These are phyloP conservation scores for Nanorana parkeri DNA, from an alignment of 2,113 vertebrate species.

Conservation along the genomic window DNA sequence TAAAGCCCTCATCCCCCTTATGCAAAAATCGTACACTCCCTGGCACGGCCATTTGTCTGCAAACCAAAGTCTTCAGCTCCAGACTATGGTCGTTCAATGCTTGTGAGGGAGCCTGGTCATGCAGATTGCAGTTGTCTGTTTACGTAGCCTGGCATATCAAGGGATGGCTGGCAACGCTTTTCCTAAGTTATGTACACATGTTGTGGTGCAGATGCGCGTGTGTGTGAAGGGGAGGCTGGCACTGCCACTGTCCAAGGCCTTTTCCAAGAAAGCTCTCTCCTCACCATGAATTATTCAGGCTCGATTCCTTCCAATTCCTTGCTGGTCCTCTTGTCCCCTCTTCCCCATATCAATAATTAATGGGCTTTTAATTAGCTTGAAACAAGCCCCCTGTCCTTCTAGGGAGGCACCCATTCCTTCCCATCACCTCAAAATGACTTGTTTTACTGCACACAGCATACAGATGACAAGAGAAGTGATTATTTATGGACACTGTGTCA, in stretches of 20 bases:
- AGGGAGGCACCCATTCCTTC: slow-evolving; percentile 36
- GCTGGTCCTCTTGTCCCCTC: slow-evolving; percentile 50
- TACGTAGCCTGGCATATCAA: slow-evolving; percentile 18
- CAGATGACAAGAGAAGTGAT: background rate
- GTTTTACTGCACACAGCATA: background rate
- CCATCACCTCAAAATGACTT: slow-evolving; percentile 30
- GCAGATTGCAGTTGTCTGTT: slow-evolving; percentile 18
- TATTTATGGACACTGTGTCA: background rate
- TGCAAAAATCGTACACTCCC: slow-evolving; percentile 42
- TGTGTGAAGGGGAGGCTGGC: slow-evolving; percentile 41
- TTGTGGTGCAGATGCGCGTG: slow-evolving; percentile 32
- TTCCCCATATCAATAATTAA: slow-evolving; percentile 54
- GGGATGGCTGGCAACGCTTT: background rate
- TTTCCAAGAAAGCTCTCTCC: slow-evolving; percentile 57
- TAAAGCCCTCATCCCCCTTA: slow-evolving; percentile 35
- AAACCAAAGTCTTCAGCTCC: slow-evolving; percentile 7
- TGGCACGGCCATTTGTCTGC: slow-evolving; percentile 48
- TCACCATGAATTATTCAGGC: slow-evolving; percentile 53
- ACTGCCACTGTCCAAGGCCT: slow-evolving; percentile 40
- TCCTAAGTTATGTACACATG: slow-evolving; percentile 12
- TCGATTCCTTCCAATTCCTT: slow-evolving; percentile 51
- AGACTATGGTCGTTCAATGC: slow-evolving; percentile 2
- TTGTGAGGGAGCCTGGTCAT: slow-evolving; percentile 26
- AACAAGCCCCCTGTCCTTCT: slow-evolving; percentile 42
- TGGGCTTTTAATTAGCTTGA: slow-evolving; percentile 56